Conservation (phyloP, 2,888 invertebrate species). For the Diarsia mendica region DNA sequence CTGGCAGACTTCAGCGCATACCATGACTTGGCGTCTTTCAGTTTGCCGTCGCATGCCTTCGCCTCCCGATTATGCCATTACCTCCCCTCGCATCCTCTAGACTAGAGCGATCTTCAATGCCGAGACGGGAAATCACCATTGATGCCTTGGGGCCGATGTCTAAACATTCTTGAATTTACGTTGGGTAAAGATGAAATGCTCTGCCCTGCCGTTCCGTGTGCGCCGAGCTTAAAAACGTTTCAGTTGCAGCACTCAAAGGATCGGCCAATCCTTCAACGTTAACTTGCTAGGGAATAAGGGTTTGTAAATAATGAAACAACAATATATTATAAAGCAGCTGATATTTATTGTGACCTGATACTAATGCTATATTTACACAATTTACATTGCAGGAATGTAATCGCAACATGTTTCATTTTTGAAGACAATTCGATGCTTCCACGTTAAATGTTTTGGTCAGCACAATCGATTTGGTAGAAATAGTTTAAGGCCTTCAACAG, state of each 20-base stretch:
- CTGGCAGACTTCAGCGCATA: not conserved
- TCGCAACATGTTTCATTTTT: conserved; percentile 59
- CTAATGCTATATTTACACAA: conserved; percentile 86
- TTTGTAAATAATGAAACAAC: conserved; percentile 57
- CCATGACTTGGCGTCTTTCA: not conserved
- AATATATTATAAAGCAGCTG: conserved; percentile 75
- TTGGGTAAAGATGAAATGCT: not conserved
- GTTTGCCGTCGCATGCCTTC: too few species aligned
- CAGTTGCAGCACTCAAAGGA: not conserved
- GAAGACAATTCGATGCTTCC: conserved; percentile 11
- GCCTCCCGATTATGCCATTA: too few species aligned
- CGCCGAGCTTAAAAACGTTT: not conserved
- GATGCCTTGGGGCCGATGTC: not conserved
- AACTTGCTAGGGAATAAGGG: not conserved
- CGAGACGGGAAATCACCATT: not conserved
- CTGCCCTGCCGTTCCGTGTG: not conserved
- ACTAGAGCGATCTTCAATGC: not conserved
- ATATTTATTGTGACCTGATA: conserved; percentile 86
- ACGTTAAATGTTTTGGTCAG: not conserved
- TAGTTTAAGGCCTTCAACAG: not conserved
- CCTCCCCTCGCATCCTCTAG: not conserved
- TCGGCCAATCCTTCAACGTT: conserved; percentile 1
- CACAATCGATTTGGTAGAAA: not conserved
- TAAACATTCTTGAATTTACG: not conserved
- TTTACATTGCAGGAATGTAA: conserved; percentile 86